phyloP scores from a whole-genome alignment of 2,888 invertebrate species.

The Pachymerium ferrugineum region DNA sequence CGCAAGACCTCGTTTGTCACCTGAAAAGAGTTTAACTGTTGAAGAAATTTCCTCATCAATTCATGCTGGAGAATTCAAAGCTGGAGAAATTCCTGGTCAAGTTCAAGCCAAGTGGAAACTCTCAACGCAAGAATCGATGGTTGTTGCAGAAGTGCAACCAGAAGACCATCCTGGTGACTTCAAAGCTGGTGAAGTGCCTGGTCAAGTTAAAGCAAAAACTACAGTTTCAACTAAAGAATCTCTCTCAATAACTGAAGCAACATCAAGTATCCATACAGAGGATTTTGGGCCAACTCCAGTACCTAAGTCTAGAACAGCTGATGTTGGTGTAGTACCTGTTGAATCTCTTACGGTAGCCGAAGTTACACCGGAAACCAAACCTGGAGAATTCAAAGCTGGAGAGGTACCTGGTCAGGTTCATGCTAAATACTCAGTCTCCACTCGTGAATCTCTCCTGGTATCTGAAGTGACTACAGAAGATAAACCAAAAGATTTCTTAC shows the following conservation, averaged over 20 bases:
- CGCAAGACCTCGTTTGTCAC: constrained; percentile 35
- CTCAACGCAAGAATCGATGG: constrained; percentile 29
- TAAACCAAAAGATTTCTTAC: constrained; percentile 34
- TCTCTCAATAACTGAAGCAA: constrained; percentile 23
- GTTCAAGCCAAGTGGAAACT: constrained; percentile 15
- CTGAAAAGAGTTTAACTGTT: constrained; percentile 39
- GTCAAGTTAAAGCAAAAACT: constrained; percentile 35
- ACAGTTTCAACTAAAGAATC: constrained; percentile 36
- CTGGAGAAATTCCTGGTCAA: constrained; percentile 36
- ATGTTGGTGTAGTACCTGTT: constrained; percentile 27
- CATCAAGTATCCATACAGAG: not conserved
- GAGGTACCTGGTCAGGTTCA: constrained; percentile 34
- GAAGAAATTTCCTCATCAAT: constrained; percentile 37
- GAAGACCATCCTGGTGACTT: constrained; percentile 23
- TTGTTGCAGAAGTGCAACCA: constrained; percentile 3
- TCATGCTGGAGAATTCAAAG: constrained; percentile 47
- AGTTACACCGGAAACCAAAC: constrained; percentile 29
- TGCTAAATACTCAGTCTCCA: constrained; percentile 32
- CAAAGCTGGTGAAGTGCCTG: constrained; percentile 35
- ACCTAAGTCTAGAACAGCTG: constrained; percentile 35
- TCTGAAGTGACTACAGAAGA: constrained; percentile 37
- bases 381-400: constrained; percentile 31
- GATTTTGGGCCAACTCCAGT: constrained; percentile 31
- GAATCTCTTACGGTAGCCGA: constrained; percentile 31
- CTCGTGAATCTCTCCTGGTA: constrained; percentile 39